Evolutionary conservation across 2,888 invertebrate species (phyloP), one percentile per base, ranked within the genome.

Genomic region (Drosophila quinaria): DNA sequence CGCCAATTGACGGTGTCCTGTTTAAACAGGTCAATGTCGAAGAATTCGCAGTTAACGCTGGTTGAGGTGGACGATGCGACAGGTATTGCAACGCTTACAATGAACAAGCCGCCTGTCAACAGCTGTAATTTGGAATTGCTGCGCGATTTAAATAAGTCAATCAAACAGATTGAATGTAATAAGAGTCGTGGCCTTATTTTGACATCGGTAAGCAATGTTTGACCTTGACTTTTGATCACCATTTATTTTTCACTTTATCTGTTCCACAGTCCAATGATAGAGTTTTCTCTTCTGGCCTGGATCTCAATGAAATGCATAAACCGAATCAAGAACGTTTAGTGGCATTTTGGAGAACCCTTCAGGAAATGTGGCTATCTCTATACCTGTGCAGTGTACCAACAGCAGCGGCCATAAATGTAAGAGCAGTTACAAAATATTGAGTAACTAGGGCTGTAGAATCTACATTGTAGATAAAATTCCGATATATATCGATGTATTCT

Each of bases 241-340:
- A n/a, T 4, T 3, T 31, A n/a, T 11, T 39, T 6, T 8, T 47
- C 5, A 35, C 9, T 49, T 8, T 0, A 8, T n/a, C 25, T n/a
- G n/a, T 35, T 42, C n/a, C 17, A 42, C 37, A 86, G 85, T 77
- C 81, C 9, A 86, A 76, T 55, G 73, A 76, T 37, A 80, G 56
- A 22, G 83, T 97, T 33, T 98, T 97, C 91, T 96, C 95, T 5
- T 97, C 95, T 17, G 98, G 98, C 4, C 93, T 98, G 67, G 97
- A 98, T 90, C 96, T 98, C 29, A 94, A 95, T 93, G 97, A 98
- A 93, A 96, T 98, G 96, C 96, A 96, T 89, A 96, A 97, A 90
- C 96, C 97, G 0, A 94, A 97, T 55, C 90, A 93, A 58, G 95
- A 95, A 39, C 94, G 96, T 68, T 92, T 95, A 0, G 94, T 94